Evolutionary conservation across 2,888 invertebrate species (phyloP).

Genomic region (Onchidella celtica): DNA sequence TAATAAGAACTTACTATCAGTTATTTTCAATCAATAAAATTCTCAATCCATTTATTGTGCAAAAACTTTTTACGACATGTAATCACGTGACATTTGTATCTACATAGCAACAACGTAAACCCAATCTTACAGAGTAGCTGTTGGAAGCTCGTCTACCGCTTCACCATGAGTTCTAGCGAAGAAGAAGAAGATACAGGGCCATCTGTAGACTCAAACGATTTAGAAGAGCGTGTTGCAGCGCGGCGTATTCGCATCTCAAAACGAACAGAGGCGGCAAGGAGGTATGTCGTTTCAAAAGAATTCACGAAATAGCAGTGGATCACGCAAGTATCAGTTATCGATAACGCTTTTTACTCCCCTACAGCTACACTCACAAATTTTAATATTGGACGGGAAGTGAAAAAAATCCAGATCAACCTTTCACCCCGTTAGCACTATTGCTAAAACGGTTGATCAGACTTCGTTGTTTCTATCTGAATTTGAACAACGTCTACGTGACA

Average conservation of each 20-base stretch:
- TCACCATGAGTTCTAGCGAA: constrained; percentile 74
- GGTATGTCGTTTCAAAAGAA: constrained; percentile 50
- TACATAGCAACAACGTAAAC: constrained; percentile 47
- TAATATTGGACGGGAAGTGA: no score
- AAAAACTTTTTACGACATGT: background rate
- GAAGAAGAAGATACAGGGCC: constrained; percentile 80
- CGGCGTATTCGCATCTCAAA: constrained; percentile 86
- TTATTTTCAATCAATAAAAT: no score
- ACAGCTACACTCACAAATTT: no score
- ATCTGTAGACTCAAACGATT: constrained; percentile 83
- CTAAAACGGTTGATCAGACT: no score
- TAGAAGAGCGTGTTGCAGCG: constrained; percentile 87
- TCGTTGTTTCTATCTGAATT: no score
- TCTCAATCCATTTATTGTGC: background rate
- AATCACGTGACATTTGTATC: constrained; percentile 41
- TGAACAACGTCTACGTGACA: no score
- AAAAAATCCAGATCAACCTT: no score
- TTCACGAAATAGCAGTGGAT: no score
- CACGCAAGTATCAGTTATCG: no score
- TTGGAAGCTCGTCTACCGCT: background rate
- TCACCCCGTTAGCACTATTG: no score
- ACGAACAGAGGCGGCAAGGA: constrained; percentile 74
- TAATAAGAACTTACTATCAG: background rate
- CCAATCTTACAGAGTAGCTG: background rate
- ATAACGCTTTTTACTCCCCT: no score